Evolutionary conservation across 2,888 invertebrate species (phyloP).

Genomic region (Sicus ferrugineus): DNA sequence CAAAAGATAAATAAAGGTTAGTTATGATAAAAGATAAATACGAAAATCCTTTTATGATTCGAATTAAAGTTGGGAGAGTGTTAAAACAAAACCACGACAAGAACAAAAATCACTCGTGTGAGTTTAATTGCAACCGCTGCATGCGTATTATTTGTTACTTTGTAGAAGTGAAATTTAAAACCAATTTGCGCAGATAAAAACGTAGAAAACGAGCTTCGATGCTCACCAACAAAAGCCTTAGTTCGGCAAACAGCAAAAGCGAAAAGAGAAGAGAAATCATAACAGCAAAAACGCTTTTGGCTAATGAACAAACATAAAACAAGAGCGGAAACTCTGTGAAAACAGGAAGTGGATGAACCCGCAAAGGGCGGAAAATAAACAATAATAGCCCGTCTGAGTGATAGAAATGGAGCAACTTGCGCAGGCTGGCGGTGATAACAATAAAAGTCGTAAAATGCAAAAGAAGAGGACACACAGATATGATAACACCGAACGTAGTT

Average conservation of each 20-base stretch:
- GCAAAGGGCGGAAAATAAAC: too few species aligned
- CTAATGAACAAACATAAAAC: slow-evolving; percentile 31
- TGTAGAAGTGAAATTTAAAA: slow-evolving; percentile 2
- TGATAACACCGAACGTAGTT: too few species aligned
- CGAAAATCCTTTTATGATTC: too few species aligned
- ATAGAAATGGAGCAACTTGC: too few species aligned
- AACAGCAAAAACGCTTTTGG: slow-evolving; percentile 19
- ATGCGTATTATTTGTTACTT: slow-evolving; percentile 1
- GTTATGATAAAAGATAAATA: slow-evolving; percentile 1
- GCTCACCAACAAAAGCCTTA: background rate
- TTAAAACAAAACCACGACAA: too few species aligned
- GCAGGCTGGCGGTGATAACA: too few species aligned
- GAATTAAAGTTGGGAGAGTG: too few species aligned
- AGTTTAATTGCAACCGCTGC: background rate
- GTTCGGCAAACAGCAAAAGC: background rate
- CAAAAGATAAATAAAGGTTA: background rate
- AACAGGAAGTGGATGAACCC: slow-evolving; percentile 17
- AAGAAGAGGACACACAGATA: too few species aligned
- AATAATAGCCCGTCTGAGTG: too few species aligned
- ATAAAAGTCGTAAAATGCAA: too few species aligned
- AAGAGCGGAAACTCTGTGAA: slow-evolving; percentile 9
- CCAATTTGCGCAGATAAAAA: slow-evolving; percentile 15
- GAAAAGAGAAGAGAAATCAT: background rate
- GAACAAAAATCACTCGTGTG: too few species aligned
- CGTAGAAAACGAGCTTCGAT: background rate